Evolutionary conservation across 2,888 invertebrate genomes (phyloP).

Genomic region (Lasioglossum figueresi): DNA sequence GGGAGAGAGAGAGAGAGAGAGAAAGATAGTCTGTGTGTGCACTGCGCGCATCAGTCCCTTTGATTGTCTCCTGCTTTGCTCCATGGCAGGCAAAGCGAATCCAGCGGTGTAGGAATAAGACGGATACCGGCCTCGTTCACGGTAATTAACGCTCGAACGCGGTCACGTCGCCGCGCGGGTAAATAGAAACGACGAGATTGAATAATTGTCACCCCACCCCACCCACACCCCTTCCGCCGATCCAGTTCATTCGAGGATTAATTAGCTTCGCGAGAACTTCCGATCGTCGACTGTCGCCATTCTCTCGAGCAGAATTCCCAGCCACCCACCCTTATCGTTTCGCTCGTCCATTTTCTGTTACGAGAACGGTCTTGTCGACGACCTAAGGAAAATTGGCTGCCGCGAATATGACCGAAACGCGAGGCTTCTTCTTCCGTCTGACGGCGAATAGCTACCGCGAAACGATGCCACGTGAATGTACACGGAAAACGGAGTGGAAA

Average conservation of each 20-base stretch:
- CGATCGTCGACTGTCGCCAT: slow-evolving; percentile 14
- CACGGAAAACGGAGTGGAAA: background rate
- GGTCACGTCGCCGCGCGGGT: slow-evolving; percentile 18
- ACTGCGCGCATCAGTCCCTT: slow-evolving; percentile 20
- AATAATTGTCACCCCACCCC: slow-evolving; percentile 13
- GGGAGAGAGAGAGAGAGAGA: background rate
- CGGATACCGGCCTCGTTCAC: background rate
- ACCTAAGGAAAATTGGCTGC: background rate
- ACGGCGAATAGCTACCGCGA: background rate
- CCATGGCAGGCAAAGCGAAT: background rate
- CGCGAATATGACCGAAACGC: background rate
- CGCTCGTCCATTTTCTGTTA: background rate
- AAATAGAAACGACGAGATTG: slow-evolving; percentile 31
- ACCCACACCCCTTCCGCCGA: too few relatives aligned
- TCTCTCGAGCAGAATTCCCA: slow-evolving; percentile 17
- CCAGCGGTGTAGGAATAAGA: slow-evolving; percentile 46
- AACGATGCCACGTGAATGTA: background rate
- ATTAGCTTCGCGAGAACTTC: slow-evolving; percentile 28
- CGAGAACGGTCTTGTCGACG: background rate
- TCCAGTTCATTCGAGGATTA: slow-evolving; percentile 28
- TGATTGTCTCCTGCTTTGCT: slow-evolving; percentile 46
- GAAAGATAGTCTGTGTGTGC: background rate
- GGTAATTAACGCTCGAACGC: slow-evolving; percentile 29
- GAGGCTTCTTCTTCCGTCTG: background rate
- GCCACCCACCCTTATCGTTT: background rate